A percentile compares a stretch with the other conserved stretches of the same genome.
Conservation (phyloP, 2,797 vertebrate species). For the Pseudochaenichthys georgianus region DNA sequence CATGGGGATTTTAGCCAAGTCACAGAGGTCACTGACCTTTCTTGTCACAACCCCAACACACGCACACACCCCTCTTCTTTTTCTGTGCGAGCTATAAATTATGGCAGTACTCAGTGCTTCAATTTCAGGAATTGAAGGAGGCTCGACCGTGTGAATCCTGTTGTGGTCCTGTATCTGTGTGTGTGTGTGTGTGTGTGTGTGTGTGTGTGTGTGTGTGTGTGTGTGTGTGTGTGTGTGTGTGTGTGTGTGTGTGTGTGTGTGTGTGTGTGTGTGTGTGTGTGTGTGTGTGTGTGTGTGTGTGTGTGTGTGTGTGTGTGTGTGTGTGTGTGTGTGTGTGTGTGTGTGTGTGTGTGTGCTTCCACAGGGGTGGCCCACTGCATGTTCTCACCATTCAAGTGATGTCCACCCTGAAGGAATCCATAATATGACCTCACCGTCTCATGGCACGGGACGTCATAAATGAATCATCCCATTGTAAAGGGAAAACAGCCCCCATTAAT, state of each 20-base stretch:
- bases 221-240: too few species aligned
- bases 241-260: conserved; percentile 17
- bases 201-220: too few species aligned
- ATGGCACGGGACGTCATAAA: conserved; percentile 74
- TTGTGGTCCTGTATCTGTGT: conserved; percentile 62
- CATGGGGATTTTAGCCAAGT: conserved; percentile 87
- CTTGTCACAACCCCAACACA: conserved; percentile 64
- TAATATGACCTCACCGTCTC: conserved; percentile 82
- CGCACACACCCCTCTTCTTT: conserved; percentile 61
- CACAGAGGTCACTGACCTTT: conserved; percentile 84
- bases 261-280: conserved; percentile 18
- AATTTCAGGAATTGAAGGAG: conserved; percentile 71
- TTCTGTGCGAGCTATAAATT: conserved; percentile 81
- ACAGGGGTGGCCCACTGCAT: conserved; percentile 36
- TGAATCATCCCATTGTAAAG: conserved; percentile 82
- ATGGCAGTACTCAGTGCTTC: conserved; percentile 71
- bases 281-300: conserved; percentile 15
- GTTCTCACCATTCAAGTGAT: conserved; percentile 78
- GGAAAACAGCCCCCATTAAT: conserved; percentile 65
- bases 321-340: conserved; percentile 18
- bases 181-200: conserved; percentile 7
- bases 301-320: conserved; percentile 19
- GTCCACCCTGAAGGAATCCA: conserved; percentile 73
- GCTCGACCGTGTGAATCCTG: conserved; percentile 72
- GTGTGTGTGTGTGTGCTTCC: conserved; percentile 37